Evolutionary conservation across 92 coral and sea anemone species (phyloP).

Genomic region (Phenganax subtilis): DNA sequence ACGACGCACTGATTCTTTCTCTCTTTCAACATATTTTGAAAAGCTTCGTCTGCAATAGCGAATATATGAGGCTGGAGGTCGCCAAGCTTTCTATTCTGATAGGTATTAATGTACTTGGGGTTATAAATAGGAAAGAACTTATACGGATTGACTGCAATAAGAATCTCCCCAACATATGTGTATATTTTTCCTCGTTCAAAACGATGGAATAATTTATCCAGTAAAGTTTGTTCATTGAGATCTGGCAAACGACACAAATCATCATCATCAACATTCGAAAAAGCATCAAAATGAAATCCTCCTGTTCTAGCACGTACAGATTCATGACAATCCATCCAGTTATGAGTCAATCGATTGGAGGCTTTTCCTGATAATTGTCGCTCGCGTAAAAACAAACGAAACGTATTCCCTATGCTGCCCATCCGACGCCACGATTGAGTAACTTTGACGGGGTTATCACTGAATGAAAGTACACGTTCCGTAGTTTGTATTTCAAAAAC

Average conservation of each 20-base stretch:
- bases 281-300: constrained; percentile 66
- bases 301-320: constrained; percentile 54
- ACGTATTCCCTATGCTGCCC: constrained; percentile 63
- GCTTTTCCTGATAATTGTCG: constrained; percentile 49
- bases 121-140: constrained; percentile 97
- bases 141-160: constrained; percentile 92
- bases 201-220: constrained; percentile 70
- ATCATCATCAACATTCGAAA: constrained; percentile 72
- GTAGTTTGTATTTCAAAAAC: constrained; percentile 45
- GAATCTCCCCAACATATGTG: constrained; percentile 96
- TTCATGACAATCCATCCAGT: constrained; percentile 99
- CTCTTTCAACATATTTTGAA: constrained; percentile 89
- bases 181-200: constrained; percentile 85
- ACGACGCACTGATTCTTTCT: constrained; percentile 92
- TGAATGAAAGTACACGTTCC: constrained; percentile 63
- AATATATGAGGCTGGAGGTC: constrained; percentile 93
- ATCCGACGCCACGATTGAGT: constrained; percentile 73
- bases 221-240: constrained; percentile 77
- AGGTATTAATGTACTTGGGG: constrained; percentile 83
- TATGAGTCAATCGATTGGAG: constrained; percentile 58
- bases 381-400: constrained; percentile 77
- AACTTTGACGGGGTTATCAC: constrained; percentile 81
- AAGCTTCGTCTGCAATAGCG: constrained; percentile 96
- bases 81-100: constrained; percentile 84
- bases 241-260: constrained; percentile 82